phyloP scores from a whole-genome alignment of 2,113 vertebrate species.

The Neodontobutis hainanensis region DNA sequence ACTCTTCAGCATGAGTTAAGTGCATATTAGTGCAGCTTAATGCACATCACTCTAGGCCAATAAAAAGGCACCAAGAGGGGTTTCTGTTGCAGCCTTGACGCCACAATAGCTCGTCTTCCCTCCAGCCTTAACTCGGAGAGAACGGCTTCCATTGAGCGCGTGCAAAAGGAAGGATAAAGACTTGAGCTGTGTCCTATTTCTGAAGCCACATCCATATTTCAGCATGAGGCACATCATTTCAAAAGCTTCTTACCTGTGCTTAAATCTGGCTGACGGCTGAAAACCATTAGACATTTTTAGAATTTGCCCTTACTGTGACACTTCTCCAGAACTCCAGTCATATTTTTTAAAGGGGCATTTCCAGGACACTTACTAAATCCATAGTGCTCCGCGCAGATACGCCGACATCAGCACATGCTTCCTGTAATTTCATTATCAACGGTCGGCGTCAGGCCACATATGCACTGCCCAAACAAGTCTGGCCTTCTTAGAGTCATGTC shows the following conservation, averaged over 20 bases:
- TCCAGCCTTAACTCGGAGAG: neutral
- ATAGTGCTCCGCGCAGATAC: neutral
- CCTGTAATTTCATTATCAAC: slow-evolving; percentile 47
- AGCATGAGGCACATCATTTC: neutral
- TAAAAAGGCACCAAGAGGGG: slow-evolving; percentile 1
- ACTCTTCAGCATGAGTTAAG: neutral
- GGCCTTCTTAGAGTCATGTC: slow-evolving; percentile 44
- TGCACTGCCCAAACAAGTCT: slow-evolving; percentile 49
- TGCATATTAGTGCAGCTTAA: neutral
- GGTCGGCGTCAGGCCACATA: slow-evolving; percentile 25
- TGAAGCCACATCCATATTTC: neutral
- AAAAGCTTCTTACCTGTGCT: neutral
- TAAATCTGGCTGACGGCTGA: slow-evolving; percentile 1
- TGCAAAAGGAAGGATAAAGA: neutral
- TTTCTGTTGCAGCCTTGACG: slow-evolving; percentile 12
- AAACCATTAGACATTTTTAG: slow-evolving; percentile 3
- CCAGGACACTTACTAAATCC: neutral
- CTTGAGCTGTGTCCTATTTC: neutral
- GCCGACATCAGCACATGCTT: slow-evolving; percentile 54
- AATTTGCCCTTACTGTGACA: neutral
- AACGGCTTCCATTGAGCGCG: neutral
- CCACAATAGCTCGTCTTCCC: neutral
- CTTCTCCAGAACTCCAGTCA: no score
- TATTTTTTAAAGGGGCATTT: neutral
- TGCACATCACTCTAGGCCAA: neutral